phyloP scores from a whole-genome alignment of 1,140 invertebrate species.

The Dreissena rostriformis region DNA sequence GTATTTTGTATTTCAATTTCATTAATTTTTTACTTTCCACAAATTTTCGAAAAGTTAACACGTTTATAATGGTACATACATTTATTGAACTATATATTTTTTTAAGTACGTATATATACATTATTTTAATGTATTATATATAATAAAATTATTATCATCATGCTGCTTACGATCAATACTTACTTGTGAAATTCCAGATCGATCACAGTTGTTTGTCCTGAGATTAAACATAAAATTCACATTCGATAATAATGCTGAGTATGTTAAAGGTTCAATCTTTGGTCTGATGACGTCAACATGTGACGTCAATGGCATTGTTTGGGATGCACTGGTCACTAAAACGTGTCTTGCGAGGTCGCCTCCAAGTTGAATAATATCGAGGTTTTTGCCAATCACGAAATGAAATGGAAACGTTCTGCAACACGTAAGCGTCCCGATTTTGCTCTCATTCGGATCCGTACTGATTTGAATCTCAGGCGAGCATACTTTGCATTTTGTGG shows the following conservation, averaged over 20 bases:
- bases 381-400: constrained; percentile 93
- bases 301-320: constrained; percentile 57
- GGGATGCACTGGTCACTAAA: constrained; percentile 56
- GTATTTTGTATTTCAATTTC: no score
- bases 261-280: constrained; percentile 68
- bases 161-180: not conserved
- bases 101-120: no score
- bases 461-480: constrained; percentile 57
- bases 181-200: constrained; percentile 13
- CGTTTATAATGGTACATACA: no score
- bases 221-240: constrained; percentile 75
- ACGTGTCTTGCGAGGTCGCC: constrained; percentile 71
- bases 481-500: constrained; percentile 58
- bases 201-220: constrained; percentile 55
- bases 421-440: constrained; percentile 87
- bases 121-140: no score
- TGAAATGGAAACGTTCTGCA: constrained; percentile 97
- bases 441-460: constrained; percentile 65
- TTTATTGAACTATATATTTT: no score
- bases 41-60: no score
- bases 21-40: no score
- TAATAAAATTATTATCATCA: no score
- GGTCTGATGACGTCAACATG: constrained; percentile 71
- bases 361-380: constrained; percentile 92
- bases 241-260: constrained; percentile 71